Evolutionary conservation across 2,113 vertebrate species (phyloP), one percentile per base, ranked within the genome.

Genomic region (Salminus brasiliensis): DNA sequence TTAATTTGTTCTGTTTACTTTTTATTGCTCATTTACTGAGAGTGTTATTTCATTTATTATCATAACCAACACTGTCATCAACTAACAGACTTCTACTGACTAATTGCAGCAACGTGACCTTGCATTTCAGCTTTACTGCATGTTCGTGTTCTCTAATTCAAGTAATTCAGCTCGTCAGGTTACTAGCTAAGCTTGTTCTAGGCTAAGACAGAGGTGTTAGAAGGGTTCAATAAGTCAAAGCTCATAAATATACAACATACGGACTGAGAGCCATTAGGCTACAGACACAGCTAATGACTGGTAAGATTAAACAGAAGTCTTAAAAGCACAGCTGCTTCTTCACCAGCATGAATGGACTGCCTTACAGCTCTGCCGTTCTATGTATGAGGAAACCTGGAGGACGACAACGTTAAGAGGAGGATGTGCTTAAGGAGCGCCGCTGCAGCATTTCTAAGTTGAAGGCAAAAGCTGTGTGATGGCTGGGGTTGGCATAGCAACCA

Each of bases 401-500:
- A 69, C 29, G 43, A 49, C n/a, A n/a, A n/a, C 25, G 68, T 41
- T 34, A 66, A 83, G 59, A 53, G 82, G 74, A 63, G 70, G 52
- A 70, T 16, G 32, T 41, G 72, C 73, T 70, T 59, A 25, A 62
- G 53, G 60, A 66, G 45, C 72, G 29, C 27, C 39, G 32, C 59
- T 60, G 55, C 69, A 72, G 77, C 74, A 69, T 66, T 78, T 55
- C 63, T 65, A 74, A 84, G 79, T 81, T 76, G 72, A 62, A 75
- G 72, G 74, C 71, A 63, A 25, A 69, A 73, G 52, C 27, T 74
- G 41, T 39, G 74, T 65, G 80, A 76, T 69, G 71, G 63, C 76
- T 67, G 32, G 27, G 78, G 83, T 84, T 84, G 83, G 83, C 83
- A 84, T 84, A 36, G 79, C 74, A 84, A 84, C 83, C 36, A 52